A percentile compares a stretch with the other conserved stretches of the same genome.
These are phyloP conservation scores for Drosophila prolongata DNA, from an alignment of 2,888 invertebrate species.

Conservation along the genomic window DNA sequence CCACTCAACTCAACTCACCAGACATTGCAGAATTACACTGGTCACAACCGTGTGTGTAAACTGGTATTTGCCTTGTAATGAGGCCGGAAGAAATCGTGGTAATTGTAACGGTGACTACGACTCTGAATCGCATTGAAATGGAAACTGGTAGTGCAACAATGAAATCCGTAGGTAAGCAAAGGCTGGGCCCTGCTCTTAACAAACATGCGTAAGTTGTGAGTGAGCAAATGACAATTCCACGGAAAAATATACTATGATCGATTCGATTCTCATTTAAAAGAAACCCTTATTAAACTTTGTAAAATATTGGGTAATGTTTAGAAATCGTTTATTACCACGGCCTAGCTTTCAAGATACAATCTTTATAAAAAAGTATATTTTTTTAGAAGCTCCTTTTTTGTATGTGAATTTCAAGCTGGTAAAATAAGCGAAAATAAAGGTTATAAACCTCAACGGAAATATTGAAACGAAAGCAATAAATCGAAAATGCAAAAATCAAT, in stretches of 20 bases:
- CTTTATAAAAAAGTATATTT: too few relatives aligned
- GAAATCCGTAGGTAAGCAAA: constrained; percentile 12
- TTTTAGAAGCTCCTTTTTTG: too few relatives aligned
- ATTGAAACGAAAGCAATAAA: background rate
- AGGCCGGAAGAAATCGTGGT: constrained; percentile 67
- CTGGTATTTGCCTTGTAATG: constrained; percentile 47
- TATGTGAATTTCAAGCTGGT: too few relatives aligned
- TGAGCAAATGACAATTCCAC: background rate
- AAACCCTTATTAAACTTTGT: too few relatives aligned
- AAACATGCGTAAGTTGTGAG: constrained; percentile 6
- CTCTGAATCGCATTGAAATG: constrained; percentile 32
- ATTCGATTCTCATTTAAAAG: too few relatives aligned
- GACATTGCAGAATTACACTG: constrained; percentile 32
- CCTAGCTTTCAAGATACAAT: too few relatives aligned
- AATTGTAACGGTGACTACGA: constrained; percentile 15
- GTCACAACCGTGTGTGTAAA: constrained; percentile 23
- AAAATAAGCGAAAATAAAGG: background rate
- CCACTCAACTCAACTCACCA: constrained; percentile 6
- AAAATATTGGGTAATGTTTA: too few relatives aligned
- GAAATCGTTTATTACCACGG: too few relatives aligned
- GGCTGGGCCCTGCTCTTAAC: background rate
- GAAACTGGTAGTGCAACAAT: constrained; percentile 25
- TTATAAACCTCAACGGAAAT: background rate
- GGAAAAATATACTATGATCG: background rate
- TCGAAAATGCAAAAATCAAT: background rate